Conservation (phyloP, 2,797 vertebrate species). For the Anabas testudineus region DNA sequence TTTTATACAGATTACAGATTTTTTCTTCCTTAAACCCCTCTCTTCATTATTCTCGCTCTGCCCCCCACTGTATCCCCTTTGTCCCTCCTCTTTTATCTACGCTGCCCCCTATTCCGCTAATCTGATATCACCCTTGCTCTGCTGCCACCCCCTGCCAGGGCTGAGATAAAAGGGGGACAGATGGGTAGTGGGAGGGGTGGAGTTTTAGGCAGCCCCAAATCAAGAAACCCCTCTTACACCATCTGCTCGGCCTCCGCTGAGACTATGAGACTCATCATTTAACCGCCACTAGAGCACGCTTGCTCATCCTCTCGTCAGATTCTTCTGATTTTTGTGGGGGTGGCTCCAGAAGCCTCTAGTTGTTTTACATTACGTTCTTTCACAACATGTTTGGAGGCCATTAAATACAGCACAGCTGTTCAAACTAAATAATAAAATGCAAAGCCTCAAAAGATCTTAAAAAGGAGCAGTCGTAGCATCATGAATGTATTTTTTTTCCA, state of each 20-base stretch:
- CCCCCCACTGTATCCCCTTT: conserved; percentile 67
- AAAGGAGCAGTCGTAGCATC: neutral
- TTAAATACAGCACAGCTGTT: neutral
- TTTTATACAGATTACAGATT: conserved; percentile 51
- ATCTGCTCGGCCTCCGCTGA: conserved; percentile 81
- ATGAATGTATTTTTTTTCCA: neutral
- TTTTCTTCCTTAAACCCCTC: conserved; percentile 67
- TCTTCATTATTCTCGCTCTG: conserved; percentile 67
- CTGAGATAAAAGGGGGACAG: conserved; percentile 83
- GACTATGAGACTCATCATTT: conserved; percentile 69
- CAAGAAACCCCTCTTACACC: conserved; percentile 82
- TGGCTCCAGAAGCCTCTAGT: conserved; percentile 14
- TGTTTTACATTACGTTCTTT: conserved; percentile 22
- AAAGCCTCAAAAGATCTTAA: neutral
- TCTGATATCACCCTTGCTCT: conserved; percentile 80
- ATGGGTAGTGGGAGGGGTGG: conserved; percentile 83
- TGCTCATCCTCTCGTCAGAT: conserved; percentile 61
- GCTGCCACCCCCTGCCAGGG: conserved; percentile 75
- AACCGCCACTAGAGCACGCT: conserved; percentile 45
- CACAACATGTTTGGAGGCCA: conserved; percentile 1
- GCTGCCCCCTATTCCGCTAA: conserved; percentile 72
- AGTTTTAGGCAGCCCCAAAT: conserved; percentile 78
- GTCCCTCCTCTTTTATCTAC: conserved; percentile 74
- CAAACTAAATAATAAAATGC: neutral
- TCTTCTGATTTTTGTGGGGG: conserved; percentile 49